Evolutionary conservation across 2,113 vertebrate species (phyloP).

Genomic region (Carassius gibelio): DNA sequence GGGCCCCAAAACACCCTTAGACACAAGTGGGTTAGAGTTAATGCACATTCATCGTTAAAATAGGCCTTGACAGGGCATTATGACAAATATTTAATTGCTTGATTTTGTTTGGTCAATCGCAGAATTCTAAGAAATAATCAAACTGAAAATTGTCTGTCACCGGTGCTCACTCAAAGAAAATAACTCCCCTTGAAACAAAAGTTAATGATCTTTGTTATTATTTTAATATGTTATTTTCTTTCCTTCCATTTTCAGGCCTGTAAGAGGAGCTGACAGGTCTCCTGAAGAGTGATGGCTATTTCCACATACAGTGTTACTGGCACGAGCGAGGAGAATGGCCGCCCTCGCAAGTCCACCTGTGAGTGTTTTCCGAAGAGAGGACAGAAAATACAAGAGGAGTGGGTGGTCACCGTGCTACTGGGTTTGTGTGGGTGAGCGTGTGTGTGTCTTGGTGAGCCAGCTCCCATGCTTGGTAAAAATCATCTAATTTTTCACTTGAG

Average conservation of each 20-base stretch:
- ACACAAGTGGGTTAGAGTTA: neutral
- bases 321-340: conserved; percentile 36
- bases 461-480: conserved; percentile 81
- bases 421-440: conserved; percentile 42
- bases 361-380: conserved; percentile 42
- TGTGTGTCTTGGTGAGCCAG: conserved; percentile 46
- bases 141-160: neutral
- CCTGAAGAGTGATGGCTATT: conserved; percentile 31
- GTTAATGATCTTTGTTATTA: neutral
- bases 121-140: neutral
- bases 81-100: neutral
- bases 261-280: conserved; percentile 2
- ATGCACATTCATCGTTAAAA: neutral
- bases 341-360: conserved; percentile 26
- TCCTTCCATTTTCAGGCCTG: neutral
- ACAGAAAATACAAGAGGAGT: conserved; percentile 45
- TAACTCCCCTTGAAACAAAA: neutral
- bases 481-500: conserved; percentile 99
- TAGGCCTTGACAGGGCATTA: neutral
- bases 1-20: too few relatives aligned
- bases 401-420: conserved; percentile 54
- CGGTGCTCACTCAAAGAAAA: neutral
- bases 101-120: neutral
- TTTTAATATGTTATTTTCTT: neutral
- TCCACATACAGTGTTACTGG: conserved; percentile 31